Evolutionary conservation across 2,797 vertebrate genomes (phyloP), one percentile per base, ranked within the genome.

Genomic region (Esox lucius): DNA sequence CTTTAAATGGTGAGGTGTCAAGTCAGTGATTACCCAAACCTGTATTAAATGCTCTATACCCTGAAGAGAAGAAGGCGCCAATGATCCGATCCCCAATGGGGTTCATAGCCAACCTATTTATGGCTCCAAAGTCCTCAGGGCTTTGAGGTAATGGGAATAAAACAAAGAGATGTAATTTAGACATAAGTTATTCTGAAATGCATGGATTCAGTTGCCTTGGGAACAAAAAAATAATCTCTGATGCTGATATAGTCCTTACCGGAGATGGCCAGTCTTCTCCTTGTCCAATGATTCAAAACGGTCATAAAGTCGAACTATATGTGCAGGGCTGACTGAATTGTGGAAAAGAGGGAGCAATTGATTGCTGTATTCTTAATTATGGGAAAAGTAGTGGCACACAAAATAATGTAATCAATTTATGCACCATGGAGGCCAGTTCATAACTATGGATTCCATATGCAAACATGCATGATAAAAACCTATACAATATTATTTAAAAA

Each of bases 51-150:
- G 22, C 8, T 12, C 73, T 86, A 78, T 81, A 95, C 95, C 93
- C 93, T 0, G 91, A 76, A 0, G 84, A 75, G 83, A 96, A 95
- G 79, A 96, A 96, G 35, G 92, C 93, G 0, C 87, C 77, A 66
- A 95, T 89, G 78, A 96, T 95, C 66, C 92, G 81, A 70, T 93
- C 94, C 53, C 92, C 89, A 2, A 96, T 90, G 0, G 95, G 95
- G 64, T 96, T 96, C 82, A 90, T 59, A 0, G 91, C 91, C 80
- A 96, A 74, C 28, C 87, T 87, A 22, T 79, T 86, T 0, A 96
- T 84, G 0, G 82, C 85, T 53, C 76, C 90, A 2, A 96, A 90
- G 64, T 96, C 95, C 3, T 83, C 1, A 0, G 82, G 87, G 71
- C 95, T 95, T 83, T 1, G n/a, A 71, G 28, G 71, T 31, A 79